A percentile compares a stretch with the other conserved stretches of the same genome.
Evolutionary conservation across 2,797 vertebrate species (phyloP).

Genomic region (Acridotheres tristis): DNA sequence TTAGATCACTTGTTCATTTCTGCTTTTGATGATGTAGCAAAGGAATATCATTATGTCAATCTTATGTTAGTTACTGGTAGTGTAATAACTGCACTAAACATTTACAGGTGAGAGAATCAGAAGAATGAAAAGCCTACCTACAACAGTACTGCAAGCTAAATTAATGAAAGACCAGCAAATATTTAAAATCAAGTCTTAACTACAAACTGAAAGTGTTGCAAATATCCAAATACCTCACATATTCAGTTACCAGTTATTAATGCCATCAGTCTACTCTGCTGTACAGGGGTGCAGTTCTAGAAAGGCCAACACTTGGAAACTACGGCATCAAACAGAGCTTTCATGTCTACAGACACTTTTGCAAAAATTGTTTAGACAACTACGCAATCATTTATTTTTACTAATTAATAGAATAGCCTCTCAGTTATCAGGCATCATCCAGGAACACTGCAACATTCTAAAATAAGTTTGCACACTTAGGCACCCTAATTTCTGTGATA

Average conservation of each 20-base stretch:
- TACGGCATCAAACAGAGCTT: background rate
- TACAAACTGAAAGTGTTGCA: background rate
- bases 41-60: background rate
- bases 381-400: background rate
- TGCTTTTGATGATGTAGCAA: background rate
- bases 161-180: background rate
- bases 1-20: background rate
- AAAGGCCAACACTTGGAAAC: background rate
- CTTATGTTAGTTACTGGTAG: background rate
- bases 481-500: background rate
- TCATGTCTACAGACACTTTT: background rate
- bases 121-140: background rate
- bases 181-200: background rate
- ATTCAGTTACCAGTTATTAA: background rate
- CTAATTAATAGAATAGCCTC: background rate
- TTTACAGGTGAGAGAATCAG: background rate
- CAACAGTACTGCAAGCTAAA: background rate
- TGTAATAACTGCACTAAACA: background rate
- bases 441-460: background rate
- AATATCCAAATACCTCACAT: background rate
- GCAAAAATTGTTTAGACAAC: background rate
- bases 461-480: background rate
- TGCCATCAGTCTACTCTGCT: background rate
- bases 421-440: background rate
- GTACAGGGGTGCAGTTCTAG: background rate